Evolutionary conservation across 2,113 vertebrate species (phyloP).

Genomic region (Candoia aspera): DNA sequence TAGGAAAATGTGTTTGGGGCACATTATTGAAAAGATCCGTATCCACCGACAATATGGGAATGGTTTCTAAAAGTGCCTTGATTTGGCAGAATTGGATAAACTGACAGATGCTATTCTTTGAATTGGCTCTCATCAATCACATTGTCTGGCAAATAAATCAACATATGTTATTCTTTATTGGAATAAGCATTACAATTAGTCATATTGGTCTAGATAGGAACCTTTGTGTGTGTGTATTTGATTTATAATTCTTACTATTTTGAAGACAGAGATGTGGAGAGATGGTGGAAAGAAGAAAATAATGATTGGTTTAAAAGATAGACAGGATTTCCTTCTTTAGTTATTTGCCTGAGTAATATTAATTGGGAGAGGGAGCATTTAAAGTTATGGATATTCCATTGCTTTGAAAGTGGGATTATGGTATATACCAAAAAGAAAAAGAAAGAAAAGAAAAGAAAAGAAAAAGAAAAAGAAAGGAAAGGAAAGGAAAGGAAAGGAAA

Average conservation of each 20-base stretch:
- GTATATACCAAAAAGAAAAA: neutral
- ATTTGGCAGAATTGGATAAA: conserved; percentile 10
- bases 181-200: neutral
- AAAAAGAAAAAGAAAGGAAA: too few relatives aligned
- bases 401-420: neutral
- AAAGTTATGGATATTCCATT: neutral
- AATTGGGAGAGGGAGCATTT: neutral
- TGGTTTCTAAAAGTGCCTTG: neutral
- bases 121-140: conserved; percentile 2
- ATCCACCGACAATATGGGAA: neutral
- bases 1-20: neutral
- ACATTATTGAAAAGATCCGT: neutral
- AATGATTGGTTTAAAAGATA: neutral
- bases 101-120: conserved; percentile 2
- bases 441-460: too few relatives aligned
- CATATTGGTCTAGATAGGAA: neutral
- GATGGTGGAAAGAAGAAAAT: neutral
- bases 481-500: too few relatives aligned
- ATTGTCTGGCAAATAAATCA: neutral
- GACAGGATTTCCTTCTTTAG: neutral
- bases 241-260: neutral
- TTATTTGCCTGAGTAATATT: neutral
- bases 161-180: neutral
- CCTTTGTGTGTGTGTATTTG: neutral
- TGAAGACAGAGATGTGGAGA: neutral